Base-by-base conservation (phyloP, 2,797 vertebrate species). In the Cygnus olor region DNA sequence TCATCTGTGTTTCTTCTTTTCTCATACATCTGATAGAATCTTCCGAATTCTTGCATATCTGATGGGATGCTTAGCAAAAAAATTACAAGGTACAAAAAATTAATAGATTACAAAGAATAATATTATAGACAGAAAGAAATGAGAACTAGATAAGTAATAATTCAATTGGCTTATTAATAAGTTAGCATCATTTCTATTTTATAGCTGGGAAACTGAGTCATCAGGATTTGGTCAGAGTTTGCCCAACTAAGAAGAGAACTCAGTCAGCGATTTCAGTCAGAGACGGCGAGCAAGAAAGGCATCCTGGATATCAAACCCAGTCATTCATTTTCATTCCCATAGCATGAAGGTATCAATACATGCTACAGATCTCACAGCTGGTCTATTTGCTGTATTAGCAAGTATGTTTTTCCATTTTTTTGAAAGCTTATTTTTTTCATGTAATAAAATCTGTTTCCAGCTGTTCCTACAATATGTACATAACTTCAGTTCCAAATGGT, bases 1-100 rank as follows among this genome's bases (percentile, higher is more conserved):
- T 34, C 0, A 27, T n/a, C 3, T 42, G 2, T 49, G 2, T 7
- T 30, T 66, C n/a, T 2, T 0, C 4, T 91, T 77, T 87, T 32
- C 30, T 80, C 30, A 28, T 17, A 45, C 1, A 21, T 66, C 15
- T 5, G 22, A 16, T 4, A 44, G 11, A 89, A 53, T 40, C 7
- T 30, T 27, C 19, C 58, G 18, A 57, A 60, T 64, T 56, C 18
- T 77, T 63, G 15, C 40, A 14, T 44, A 24, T 56, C 57, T 45
- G 36, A 24, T 24, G 44, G 5, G 24, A 30, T 12, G 30, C 9
- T 76, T 5, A 85, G 28, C 13, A 87, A 74, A 89, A 84, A 24
- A 0, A 53, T 25, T 25, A 53, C 10, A 78, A 60, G n/a, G 3
- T 38, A 40, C 5, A 40, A 51, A 56, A 58, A 56, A 51, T 13